Evolutionary conservation across 1,140 invertebrate genomes (phyloP).

Genomic region (Drosophila saltans): DNA sequence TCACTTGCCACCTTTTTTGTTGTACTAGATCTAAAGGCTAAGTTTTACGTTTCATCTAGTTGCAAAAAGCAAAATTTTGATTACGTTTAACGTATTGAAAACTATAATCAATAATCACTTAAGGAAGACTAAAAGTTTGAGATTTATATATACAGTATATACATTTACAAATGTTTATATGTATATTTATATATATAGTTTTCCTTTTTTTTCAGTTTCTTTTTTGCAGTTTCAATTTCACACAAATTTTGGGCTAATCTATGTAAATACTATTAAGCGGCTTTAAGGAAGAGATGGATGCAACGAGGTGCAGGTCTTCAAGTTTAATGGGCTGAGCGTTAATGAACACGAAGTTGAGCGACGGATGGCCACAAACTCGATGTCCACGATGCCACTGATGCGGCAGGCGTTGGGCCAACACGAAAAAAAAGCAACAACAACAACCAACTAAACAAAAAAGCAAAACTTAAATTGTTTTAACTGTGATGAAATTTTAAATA

Average conservation of each 20-base stretch:
- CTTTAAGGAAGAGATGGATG: constrained; percentile 32
- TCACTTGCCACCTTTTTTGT: too few relatives aligned
- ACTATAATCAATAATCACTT: too few relatives aligned
- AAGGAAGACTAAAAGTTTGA: too few relatives aligned
- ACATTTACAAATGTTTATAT: not conserved
- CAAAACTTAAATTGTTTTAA: too few relatives aligned
- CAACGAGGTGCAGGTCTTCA: constrained; percentile 39
- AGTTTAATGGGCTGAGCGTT: constrained; percentile 77
- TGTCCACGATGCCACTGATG: constrained; percentile 25
- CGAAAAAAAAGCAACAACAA: not conserved
- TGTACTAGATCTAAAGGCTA: too few relatives aligned
- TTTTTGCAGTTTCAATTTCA: constrained; percentile 71
- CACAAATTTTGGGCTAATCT: constrained; percentile 80
- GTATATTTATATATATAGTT: not conserved
- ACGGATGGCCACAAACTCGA: constrained; percentile 39
- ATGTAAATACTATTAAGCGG: constrained; percentile 80
- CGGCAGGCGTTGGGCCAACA: not conserved
- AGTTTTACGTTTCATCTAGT: too few relatives aligned
- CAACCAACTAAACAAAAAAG: constrained; percentile 18
- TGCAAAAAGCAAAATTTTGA: too few relatives aligned
- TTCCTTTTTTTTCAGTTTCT: not conserved
- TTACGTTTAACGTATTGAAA: too few relatives aligned
- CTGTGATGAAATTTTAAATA: too few relatives aligned
- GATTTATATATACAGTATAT: not conserved
- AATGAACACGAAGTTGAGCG: constrained; percentile 73